A percentile compares a stretch with the other conserved stretches of the same genome.
These are phyloP conservation scores for Theristicus caerulescens DNA, from an alignment of 2,113 vertebrate species.

Conservation along the genomic window DNA sequence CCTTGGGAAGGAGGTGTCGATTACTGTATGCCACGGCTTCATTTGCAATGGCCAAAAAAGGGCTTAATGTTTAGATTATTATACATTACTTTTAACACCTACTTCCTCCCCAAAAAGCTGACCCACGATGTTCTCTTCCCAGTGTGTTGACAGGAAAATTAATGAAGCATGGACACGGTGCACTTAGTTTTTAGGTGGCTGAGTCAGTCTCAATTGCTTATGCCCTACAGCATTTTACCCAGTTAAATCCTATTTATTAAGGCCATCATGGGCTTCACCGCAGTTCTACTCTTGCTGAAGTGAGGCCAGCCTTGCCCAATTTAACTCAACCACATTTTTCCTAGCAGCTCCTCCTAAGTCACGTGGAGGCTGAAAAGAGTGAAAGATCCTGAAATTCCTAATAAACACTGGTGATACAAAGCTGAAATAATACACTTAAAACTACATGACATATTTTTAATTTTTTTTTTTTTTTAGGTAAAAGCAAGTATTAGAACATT, in stretches of 20 bases:
- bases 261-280: neutral
- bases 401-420: neutral
- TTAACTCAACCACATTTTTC: neutral
- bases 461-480: conserved; percentile 70
- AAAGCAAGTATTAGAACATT: conserved; percentile 89
- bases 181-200: conserved; percentile 23
- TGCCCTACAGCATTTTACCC: neutral
- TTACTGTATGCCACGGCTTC: neutral
- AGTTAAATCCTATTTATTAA: conserved; percentile 40
- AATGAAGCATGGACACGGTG: neutral
- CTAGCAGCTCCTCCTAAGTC: neutral
- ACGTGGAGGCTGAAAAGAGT: neutral
- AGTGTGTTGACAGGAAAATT: conserved; percentile 49
- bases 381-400: neutral
- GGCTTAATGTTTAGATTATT: neutral
- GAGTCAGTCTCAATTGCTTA: conserved; percentile 3
- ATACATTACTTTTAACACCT: neutral
- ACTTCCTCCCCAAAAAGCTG: conserved; percentile 25
- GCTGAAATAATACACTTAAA: neutral
- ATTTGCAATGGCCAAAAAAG: neutral
- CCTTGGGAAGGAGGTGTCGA: neutral
- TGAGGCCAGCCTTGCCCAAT: neutral
- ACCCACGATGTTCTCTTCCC: neutral
- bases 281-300: neutral
- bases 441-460: neutral